These are phyloP conservation scores for Pantherophis alleghaniensis DNA, from an alignment of 2,797 vertebrate genomes.

Conservation along the genomic window DNA sequence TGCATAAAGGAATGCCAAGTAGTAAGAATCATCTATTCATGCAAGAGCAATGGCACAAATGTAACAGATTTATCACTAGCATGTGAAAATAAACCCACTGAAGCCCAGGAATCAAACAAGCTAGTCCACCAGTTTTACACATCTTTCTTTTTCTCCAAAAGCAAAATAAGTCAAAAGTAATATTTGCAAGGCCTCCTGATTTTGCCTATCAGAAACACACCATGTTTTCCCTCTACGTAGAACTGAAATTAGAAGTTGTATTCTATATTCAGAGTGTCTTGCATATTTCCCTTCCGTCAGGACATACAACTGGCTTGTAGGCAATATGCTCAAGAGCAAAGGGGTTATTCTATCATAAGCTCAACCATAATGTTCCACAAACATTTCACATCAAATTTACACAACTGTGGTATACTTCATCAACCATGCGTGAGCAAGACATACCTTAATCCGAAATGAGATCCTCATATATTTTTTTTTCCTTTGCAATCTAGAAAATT, in stretches of 20 bases:
- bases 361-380: not conserved
- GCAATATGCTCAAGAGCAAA: not conserved
- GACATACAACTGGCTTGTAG: not conserved
- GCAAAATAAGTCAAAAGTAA: not conserved
- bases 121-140: not conserved
- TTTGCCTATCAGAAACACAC: not conserved
- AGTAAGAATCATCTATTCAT: constrained; percentile 57
- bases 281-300: not conserved
- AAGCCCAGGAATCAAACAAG: constrained; percentile 29
- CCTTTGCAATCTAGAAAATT: not conserved
- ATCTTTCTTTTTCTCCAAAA: constrained; percentile 1
- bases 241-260: not conserved
- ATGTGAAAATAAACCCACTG: not conserved
- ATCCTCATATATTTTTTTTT: not conserved
- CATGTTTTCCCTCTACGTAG: not conserved
- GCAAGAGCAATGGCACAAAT: constrained; percentile 41
- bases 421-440: not conserved
- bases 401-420: not conserved
- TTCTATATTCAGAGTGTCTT: not conserved
- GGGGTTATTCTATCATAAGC: not conserved
- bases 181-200: not conserved
- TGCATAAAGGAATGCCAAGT: constrained; percentile 20
- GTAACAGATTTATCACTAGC: constrained; percentile 42
- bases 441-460: not conserved
- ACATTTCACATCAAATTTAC: not conserved